Evolutionary conservation across 2,888 invertebrate species (phyloP), one percentile per base, ranked within the genome.

Genomic region (Carpatolechia fugitivella): DNA sequence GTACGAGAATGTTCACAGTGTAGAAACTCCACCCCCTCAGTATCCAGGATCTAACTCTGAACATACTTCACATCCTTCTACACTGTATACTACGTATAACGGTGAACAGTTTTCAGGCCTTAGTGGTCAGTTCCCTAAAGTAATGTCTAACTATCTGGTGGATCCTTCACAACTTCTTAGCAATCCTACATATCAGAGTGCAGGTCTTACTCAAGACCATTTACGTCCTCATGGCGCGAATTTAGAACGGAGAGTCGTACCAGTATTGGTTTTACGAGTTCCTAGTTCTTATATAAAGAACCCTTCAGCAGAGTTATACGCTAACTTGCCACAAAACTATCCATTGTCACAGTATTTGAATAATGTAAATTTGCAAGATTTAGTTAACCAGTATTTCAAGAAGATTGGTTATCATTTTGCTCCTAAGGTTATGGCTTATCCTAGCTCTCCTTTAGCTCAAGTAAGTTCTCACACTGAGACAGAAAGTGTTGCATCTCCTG

Each of bases 191-290:
- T 90, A 85, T 55, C 91, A 92, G 66, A 82, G 83, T 41, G 88
- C 91, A 44, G 91, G 90, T 1, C 65, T 92, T 46, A 90, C 88
- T 4, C 79, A 85, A 36, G 85, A 91, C 59, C 78, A 91, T 61
- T 83, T 91, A 24, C 78, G 76, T n/a, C 70, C 76, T 36, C 84
- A 82, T 35, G 81, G 79, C 11, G 69, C 82, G 16, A 80, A 80
- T 33, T 68, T 78, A 8, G 78, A 82, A 54, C 82, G 86, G 40
- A 80, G 85, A 65, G 89, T 91, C 1, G 91, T 92, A 4, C 93
- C 93, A 5, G 92, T 93, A 11, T 78, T 92, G 59, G 91, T 92
- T 16, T 66, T 93, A 36, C 85, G 92, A 69, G 89, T 93, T 35
- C 92, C 91, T 41, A 92, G 91, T 56, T 91, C 91, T 4, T 92